phyloP scores from a whole-genome alignment of 2,113 vertebrate genomes.

The Podilymbus podiceps region DNA sequence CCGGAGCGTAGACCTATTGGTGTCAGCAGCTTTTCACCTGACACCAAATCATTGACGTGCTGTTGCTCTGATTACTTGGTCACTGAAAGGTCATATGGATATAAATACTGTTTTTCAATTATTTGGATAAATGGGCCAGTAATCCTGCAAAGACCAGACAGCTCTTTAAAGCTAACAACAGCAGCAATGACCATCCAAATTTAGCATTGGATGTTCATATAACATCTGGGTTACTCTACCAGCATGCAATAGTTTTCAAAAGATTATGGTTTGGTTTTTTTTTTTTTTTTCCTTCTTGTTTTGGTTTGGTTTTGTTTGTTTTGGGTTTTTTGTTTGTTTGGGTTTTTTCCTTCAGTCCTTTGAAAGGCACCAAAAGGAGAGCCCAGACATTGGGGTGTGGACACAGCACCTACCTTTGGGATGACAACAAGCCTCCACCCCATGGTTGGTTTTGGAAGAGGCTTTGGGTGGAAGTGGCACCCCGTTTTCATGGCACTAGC shows the following conservation, averaged over 20 bases:
- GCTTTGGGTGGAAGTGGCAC: neutral
- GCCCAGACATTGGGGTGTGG: accelerated
- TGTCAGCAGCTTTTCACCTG: neutral
- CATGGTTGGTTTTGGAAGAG: neutral
- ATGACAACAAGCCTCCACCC: neutral
- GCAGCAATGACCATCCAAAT: accelerated
- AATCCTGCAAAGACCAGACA: neutral
- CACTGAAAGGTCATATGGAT: neutral
- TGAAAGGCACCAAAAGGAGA: neutral
- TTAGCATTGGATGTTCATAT: neutral
- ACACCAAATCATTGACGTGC: neutral
- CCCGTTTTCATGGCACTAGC: accelerated
- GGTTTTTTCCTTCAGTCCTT: neutral
- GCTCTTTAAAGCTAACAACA: neutral
- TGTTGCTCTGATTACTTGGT: neutral
- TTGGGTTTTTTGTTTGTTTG: no score
- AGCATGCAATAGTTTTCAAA: neutral
- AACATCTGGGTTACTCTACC: neutral
- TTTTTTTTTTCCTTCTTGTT: accelerated
- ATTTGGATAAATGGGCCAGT: neutral
- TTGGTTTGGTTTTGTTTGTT: no score
- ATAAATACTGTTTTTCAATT: neutral
- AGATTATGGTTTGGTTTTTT: accelerated
- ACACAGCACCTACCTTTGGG: neutral
- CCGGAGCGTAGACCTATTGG: neutral